Evolutionary conservation across 1,140 invertebrate species (phyloP).

Genomic region (Aphelenchoides besseyi): DNA sequence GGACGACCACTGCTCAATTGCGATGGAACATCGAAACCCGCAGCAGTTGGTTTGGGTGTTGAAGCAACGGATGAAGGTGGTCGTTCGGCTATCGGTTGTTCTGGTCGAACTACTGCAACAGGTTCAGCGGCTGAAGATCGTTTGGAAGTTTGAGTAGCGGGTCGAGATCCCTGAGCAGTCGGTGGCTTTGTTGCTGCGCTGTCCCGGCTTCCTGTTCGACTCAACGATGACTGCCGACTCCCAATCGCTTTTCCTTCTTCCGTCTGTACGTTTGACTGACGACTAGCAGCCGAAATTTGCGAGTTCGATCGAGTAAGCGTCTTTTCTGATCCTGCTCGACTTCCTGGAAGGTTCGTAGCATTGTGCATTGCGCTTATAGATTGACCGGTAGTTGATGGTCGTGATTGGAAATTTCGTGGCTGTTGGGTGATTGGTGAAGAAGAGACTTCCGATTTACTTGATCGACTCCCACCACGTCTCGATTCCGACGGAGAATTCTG

Average conservation of each 20-base stretch:
- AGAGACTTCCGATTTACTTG: neutral
- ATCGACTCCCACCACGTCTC: neutral
- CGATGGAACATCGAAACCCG: constrained; percentile 4
- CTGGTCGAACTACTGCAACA: neutral
- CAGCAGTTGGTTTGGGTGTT: constrained; percentile 16
- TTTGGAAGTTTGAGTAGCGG: constrained; percentile 1
- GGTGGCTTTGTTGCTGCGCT: constrained; percentile 2
- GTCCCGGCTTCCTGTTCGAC: neutral
- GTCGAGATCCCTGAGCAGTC: constrained; percentile 11
- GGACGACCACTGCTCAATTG: neutral
- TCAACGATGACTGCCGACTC: constrained; percentile 14
- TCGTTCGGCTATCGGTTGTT: constrained; percentile 7
- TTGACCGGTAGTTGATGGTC: neutral
- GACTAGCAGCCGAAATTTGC: neutral
- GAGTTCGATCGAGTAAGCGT: constrained; percentile 1
- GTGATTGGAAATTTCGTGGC: neutral
- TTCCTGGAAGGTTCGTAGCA: neutral
- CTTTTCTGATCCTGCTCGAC: neutral
- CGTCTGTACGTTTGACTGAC: neutral
- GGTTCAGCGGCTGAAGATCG: constrained; percentile 1
- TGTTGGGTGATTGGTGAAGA: neutral
- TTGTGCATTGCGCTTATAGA: neutral
- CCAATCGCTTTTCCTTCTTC: neutral
- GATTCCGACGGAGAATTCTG: neutral
- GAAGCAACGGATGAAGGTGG: constrained; percentile 24